phyloP scores from a whole-genome alignment of 2,888 invertebrate species.

The Odontomyia ornata region DNA sequence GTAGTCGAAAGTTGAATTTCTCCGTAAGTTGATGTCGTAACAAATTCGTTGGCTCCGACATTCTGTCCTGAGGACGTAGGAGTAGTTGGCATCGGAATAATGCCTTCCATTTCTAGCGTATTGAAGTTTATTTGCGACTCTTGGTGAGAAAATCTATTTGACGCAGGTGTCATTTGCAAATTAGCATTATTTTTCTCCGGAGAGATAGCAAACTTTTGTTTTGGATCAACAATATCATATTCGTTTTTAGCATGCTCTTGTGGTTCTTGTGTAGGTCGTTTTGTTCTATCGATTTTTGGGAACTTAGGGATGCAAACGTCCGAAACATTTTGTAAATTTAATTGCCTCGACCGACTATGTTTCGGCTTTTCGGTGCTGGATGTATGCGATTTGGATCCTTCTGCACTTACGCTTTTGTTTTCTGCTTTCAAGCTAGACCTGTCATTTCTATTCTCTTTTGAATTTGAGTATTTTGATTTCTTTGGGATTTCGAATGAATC shows the following conservation, averaged over 20 bases:
- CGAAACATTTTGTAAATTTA: slow-evolving; percentile 32
- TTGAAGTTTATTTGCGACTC: neutral
- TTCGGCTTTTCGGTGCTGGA: neutral
- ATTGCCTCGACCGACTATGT: slow-evolving; percentile 14
- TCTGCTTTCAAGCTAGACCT: neutral
- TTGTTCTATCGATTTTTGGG: slow-evolving; percentile 22
- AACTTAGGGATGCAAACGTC: slow-evolving; percentile 25
- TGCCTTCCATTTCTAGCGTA: neutral
- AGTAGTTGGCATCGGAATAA: neutral
- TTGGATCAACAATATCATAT: neutral
- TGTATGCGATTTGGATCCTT: neutral
- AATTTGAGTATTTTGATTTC: slow-evolving; percentile 19
- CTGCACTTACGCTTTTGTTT: neutral
- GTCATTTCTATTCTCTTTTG: slow-evolving; percentile 22
- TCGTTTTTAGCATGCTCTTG: neutral
- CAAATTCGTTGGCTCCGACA: neutral
- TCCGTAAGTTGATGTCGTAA: neutral
- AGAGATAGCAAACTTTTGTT: too few species aligned
- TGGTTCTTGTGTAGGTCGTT: neutral
- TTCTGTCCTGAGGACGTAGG: neutral
- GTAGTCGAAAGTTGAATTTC: neutral
- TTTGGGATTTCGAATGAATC: slow-evolving; percentile 10
- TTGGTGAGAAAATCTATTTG: neutral
- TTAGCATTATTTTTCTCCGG: neutral
- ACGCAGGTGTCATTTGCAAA: neutral